Evolutionary conservation across 2,797 vertebrate species (phyloP).

Genomic region (Chelon labrosus): DNA sequence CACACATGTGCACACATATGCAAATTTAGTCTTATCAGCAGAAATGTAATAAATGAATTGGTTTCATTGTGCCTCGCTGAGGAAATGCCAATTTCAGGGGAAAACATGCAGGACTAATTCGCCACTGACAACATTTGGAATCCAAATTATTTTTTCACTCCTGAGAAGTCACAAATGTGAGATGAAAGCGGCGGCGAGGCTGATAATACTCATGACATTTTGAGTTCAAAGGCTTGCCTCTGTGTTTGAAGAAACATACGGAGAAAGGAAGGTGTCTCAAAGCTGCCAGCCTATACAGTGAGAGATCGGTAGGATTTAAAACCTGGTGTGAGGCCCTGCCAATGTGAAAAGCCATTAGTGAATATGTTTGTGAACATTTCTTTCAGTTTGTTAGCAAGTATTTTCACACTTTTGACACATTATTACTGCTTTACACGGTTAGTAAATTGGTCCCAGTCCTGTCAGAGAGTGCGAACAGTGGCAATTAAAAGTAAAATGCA

Average conservation of each 20-base stretch:
- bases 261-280: constrained; percentile 48
- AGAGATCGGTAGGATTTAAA: constrained; percentile 18
- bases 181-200: constrained; percentile 52
- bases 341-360: constrained; percentile 18
- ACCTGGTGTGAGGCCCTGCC: constrained; percentile 15
- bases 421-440: neutral
- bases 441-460: neutral
- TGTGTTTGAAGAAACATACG: constrained; percentile 60
- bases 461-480: constrained; percentile 1
- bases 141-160: constrained; percentile 38
- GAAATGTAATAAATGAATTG: constrained; percentile 30
- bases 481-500: neutral
- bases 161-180: constrained; percentile 46
- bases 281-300: constrained; percentile 15
- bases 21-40: constrained; percentile 31
- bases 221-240: constrained; percentile 65
- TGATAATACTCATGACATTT: constrained; percentile 42
- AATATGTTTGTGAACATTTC: constrained; percentile 23
- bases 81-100: constrained; percentile 22
- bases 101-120: constrained; percentile 28
- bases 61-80: constrained; percentile 25
- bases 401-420: constrained; percentile 11
- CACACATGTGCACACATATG: constrained; percentile 18
- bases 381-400: neutral
- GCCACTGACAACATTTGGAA: constrained; percentile 18